Evolutionary conservation across 2,888 invertebrate species (phyloP).

Genomic region (Odontocerum albicorne): DNA sequence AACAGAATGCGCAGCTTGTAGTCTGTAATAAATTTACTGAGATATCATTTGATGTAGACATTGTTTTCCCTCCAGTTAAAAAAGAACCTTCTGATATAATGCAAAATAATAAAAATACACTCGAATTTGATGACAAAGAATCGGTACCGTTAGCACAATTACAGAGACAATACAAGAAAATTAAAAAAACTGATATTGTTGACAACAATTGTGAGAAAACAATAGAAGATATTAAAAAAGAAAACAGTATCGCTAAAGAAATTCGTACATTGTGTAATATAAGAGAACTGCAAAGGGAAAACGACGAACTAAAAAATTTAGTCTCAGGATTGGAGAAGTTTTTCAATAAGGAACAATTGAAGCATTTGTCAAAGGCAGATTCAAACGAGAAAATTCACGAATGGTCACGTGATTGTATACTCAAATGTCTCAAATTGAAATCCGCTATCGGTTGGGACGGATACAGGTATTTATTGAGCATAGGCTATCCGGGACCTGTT

Average conservation of each 20-base stretch:
- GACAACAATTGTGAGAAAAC: neutral
- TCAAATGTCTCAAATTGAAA: neutral
- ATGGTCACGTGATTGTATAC: conserved; percentile 3
- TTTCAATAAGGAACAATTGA: conserved; percentile 1
- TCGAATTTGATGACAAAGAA: too few species aligned
- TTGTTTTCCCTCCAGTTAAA: too few species aligned
- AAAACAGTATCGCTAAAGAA: neutral
- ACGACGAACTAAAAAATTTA: neutral
- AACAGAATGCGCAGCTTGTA: too few species aligned
- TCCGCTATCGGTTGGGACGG: conserved; percentile 4
- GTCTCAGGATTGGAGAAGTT: neutral
- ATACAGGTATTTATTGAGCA: conserved; percentile 1
- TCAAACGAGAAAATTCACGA: neutral
- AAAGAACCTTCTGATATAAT: too few species aligned
- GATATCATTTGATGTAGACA: too few species aligned
- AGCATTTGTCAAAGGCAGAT: neutral
- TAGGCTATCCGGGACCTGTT: conserved; percentile 2
- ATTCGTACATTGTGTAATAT: neutral
- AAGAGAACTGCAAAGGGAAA: conserved; percentile 1
- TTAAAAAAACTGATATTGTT: too few species aligned
- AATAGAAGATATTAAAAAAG: neutral
- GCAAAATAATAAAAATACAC: too few species aligned
- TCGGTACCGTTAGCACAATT: too few species aligned
- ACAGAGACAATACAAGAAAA: too few species aligned
- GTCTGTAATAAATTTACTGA: too few species aligned